phyloP scores from a whole-genome alignment of 1,140 invertebrate species.

The Mercenaria mercenaria region DNA sequence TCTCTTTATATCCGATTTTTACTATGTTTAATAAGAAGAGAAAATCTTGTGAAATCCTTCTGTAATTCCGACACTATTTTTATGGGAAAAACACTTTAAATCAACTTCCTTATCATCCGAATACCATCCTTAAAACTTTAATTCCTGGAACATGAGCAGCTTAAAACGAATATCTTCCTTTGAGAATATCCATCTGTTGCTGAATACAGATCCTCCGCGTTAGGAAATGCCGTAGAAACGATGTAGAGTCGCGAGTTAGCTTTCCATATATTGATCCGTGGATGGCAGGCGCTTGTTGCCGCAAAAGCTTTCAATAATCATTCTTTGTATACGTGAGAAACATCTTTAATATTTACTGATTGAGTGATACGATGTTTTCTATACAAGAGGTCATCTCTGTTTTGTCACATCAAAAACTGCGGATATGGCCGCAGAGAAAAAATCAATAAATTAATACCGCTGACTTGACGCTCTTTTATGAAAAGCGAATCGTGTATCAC shows the following conservation, averaged over 20 bases:
- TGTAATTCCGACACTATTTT: too few relatives aligned
- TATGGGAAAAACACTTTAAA: neutral
- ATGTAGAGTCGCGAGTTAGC: neutral
- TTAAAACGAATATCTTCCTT: neutral
- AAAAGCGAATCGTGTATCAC: too few relatives aligned
- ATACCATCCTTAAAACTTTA: neutral
- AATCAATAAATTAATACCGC: neutral
- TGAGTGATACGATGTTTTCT: neutral
- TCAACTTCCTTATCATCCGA: neutral
- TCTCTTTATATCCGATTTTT: too few relatives aligned
- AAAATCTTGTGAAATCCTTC: too few relatives aligned
- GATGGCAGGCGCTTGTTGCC: slow-evolving; percentile 23
- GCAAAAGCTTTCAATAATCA: slow-evolving; percentile 8
- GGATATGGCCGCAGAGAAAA: neutral
- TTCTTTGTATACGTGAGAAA: slow-evolving; percentile 3
- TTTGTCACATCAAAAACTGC: neutral
- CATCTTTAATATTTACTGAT: slow-evolving; percentile 36
- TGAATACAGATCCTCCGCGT: neutral
- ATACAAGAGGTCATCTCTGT: neutral
- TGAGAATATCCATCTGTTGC: neutral
- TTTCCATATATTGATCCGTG: slow-evolving; percentile 23
- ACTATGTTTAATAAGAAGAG: too few relatives aligned
- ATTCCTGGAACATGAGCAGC: neutral
- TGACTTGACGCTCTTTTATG: too few relatives aligned
- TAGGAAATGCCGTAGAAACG: slow-evolving; percentile 10